These are phyloP conservation scores for Lasius platythorax DNA, from an alignment of 2,888 invertebrate genomes.

Conservation along the genomic window DNA sequence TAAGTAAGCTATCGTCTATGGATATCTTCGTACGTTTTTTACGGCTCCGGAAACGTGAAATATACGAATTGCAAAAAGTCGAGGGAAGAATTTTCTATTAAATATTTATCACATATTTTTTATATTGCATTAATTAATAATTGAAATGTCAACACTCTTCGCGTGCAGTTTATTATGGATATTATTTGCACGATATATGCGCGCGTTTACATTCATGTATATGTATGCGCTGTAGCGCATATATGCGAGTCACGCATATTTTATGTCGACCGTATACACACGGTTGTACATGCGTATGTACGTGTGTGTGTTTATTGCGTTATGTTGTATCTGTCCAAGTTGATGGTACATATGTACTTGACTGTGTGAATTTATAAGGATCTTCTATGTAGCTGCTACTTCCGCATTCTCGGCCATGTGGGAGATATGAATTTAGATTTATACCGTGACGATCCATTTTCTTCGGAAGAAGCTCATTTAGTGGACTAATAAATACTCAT, in stretches of 20 bases:
- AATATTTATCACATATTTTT: background rate
- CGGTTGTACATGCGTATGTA: background rate
- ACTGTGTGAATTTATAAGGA: conserved; percentile 69
- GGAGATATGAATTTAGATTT: conserved; percentile 76
- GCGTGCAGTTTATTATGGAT: background rate
- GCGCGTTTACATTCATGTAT: background rate
- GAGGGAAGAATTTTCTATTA: background rate
- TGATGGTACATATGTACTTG: conserved; percentile 12
- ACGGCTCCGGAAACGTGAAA: background rate
- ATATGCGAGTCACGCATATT: conserved; percentile 51
- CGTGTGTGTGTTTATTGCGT: background rate
- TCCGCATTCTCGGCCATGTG: conserved; percentile 68
- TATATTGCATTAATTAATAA: background rate
- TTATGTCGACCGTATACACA: conserved; percentile 34
- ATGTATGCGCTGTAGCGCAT: background rate
- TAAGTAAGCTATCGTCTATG: background rate
- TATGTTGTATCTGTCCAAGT: conserved; percentile 22
- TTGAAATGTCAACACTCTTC: background rate
- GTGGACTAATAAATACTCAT: conserved; percentile 2
- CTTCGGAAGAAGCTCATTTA: conserved; percentile 21
- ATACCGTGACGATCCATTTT: conserved; percentile 61
- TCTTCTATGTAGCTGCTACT: conserved; percentile 36
- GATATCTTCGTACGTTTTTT: background rate
- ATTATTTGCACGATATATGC: background rate
- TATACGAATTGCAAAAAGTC: background rate